Conservation (phyloP, 1,140 invertebrate species). For the Mylabris phalerata region DNA sequence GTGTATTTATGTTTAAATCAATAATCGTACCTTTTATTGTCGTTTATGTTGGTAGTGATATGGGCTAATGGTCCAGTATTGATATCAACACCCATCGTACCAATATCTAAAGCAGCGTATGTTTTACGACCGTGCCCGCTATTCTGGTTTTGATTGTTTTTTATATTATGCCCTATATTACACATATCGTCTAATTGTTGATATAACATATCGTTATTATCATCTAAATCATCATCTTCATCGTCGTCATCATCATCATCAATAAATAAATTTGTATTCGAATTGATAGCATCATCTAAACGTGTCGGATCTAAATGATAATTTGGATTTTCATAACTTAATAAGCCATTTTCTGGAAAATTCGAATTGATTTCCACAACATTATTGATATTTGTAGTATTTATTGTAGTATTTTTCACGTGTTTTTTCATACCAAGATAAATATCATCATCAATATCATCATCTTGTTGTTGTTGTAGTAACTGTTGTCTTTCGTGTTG, state of each 20-base stretch:
- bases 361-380: neutral
- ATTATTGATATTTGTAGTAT: neutral
- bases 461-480: conserved; percentile 3
- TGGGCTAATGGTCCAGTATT: conserved; percentile 54
- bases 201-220: conserved; percentile 53
- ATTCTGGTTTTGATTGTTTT: no score
- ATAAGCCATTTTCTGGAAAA: conserved; percentile 74
- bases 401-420: neutral
- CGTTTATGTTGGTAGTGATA: conserved; percentile 51
- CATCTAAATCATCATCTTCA: conserved; percentile 30
- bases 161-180: conserved; percentile 37
- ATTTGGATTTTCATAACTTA: conserved; percentile 83
- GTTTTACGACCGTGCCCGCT: conserved; percentile 45
- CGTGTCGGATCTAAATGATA: conserved; percentile 72
- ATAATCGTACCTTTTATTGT: conserved; percentile 46
- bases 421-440: conserved; percentile 38
- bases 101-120: conserved; percentile 59
- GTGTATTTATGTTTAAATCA: neutral
- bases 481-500: no score
- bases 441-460: conserved; percentile 41
- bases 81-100: conserved; percentile 66
- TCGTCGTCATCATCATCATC: conserved; percentile 30
- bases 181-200: conserved; percentile 56
- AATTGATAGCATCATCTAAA: conserved; percentile 71
- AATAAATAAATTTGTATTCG: conserved; percentile 47